These are phyloP conservation scores for Dasysyrphus tricinctus DNA, from an alignment of 2,888 invertebrate genomes.

Conservation along the genomic window DNA sequence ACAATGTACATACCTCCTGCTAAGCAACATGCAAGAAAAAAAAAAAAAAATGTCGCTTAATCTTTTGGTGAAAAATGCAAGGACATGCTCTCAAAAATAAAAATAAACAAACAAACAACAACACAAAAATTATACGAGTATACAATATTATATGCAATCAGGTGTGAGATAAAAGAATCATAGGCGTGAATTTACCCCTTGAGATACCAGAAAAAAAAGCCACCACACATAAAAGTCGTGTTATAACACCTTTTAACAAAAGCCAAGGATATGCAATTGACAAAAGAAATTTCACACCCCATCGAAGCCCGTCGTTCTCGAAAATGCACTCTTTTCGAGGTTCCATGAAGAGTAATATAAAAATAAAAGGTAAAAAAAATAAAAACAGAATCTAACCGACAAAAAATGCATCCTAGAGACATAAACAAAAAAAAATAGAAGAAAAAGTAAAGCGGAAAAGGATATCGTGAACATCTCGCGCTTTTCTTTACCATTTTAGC, in stretches of 20 bases:
- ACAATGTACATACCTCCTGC: neutral
- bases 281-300: slow-evolving; percentile 69
- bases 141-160: slow-evolving; percentile 26
- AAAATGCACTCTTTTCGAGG: slow-evolving; percentile 44
- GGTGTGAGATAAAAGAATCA: slow-evolving; percentile 58
- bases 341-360: slow-evolving; percentile 26
- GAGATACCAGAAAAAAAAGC: slow-evolving; percentile 22
- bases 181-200: slow-evolving; percentile 57
- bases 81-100: slow-evolving; percentile 16
- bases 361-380: slow-evolving; percentile 8
- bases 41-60: neutral
- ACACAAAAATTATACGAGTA: neutral
- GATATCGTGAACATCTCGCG: slow-evolving; percentile 60
- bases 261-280: slow-evolving; percentile 68
- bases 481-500: slow-evolving; percentile 50
- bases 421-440: slow-evolving; percentile 15
- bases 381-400: slow-evolving; percentile 2
- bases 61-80: slow-evolving; percentile 12
- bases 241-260: slow-evolving; percentile 67
- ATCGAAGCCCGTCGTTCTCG: slow-evolving; percentile 42
- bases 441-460: slow-evolving; percentile 48
- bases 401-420: slow-evolving; percentile 12
- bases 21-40: neutral
- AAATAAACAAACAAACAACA: slow-evolving; percentile 2
- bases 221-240: slow-evolving; percentile 50